phyloP scores from a whole-genome alignment of 2,888 invertebrate species.

The Acheta domesticus region DNA sequence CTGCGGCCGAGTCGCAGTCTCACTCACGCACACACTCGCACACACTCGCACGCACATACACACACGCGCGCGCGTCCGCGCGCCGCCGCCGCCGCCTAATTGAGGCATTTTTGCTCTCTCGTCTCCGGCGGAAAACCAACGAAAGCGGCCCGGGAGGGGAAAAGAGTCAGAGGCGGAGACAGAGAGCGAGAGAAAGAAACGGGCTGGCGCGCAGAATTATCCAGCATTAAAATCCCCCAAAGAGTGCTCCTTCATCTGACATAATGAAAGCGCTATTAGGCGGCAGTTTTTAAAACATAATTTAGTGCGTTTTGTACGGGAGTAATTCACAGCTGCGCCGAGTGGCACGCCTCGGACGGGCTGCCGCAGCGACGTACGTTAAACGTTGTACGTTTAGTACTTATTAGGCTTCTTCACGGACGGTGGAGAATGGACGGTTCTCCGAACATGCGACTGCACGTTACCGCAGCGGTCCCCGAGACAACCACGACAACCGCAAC shows the following conservation, averaged over 20 bases:
- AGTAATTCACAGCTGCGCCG: not conserved
- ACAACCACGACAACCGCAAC: not conserved
- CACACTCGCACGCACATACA: too few relatives aligned
- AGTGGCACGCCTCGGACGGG: not conserved
- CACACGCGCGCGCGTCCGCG: too few relatives aligned
- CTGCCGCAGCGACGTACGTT: not conserved
- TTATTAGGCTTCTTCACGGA: not conserved
- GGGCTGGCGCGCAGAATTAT: not conserved
- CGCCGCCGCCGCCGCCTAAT: not conserved
- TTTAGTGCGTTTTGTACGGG: constrained; percentile 1
- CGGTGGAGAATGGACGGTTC: too few relatives aligned
- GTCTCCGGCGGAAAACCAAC: not conserved
- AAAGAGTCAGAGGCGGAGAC: not conserved
- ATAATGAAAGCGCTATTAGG: constrained; percentile 10
- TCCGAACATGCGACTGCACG: too few relatives aligned
- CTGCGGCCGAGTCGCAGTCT: too few relatives aligned
- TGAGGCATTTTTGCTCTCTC: constrained; percentile 5
- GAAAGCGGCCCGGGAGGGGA: not conserved
- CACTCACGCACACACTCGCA: too few relatives aligned
- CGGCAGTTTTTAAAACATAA: constrained; percentile 11
- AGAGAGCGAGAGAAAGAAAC: not conserved
- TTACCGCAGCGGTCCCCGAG: too few relatives aligned
- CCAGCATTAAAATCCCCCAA: constrained; percentile 9
- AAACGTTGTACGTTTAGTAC: not conserved
- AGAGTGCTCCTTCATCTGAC: constrained; percentile 18